These are phyloP conservation scores for Mesorhabditis spiculigera DNA, from an alignment of 2,888 invertebrate genomes.

Conservation along the genomic window DNA sequence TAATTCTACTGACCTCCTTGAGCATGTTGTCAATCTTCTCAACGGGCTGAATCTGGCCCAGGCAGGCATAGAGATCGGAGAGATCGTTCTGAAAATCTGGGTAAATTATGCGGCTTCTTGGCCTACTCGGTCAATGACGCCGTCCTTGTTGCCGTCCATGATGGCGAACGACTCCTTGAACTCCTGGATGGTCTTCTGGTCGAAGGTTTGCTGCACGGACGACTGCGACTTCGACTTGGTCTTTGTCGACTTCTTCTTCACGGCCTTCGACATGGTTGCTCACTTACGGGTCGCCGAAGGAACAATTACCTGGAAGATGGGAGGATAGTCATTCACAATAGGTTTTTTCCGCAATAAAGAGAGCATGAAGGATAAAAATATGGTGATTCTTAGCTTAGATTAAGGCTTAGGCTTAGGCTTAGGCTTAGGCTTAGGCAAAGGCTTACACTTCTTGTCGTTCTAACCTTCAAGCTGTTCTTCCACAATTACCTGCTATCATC, in stretches of 20 bases:
- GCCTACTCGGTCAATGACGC: constrained; percentile 36
- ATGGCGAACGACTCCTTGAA: constrained; percentile 66
- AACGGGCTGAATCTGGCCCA: constrained; percentile 59
- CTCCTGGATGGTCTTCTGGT: constrained; percentile 64
- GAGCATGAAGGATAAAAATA: too few relatives aligned
- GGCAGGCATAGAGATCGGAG: constrained; percentile 63
- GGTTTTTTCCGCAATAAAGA: too few relatives aligned
- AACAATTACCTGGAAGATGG: background rate
- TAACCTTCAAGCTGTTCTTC: too few relatives aligned
- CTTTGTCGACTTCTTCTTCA: constrained; percentile 46
- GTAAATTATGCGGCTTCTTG: background rate
- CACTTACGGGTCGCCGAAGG: background rate
- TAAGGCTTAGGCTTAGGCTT: too few relatives aligned
- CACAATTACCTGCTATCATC: too few relatives aligned
- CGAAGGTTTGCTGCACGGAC: constrained; percentile 64
- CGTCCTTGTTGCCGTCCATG: constrained; percentile 65
- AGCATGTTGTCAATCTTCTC: constrained; percentile 57
- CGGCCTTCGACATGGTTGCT: background rate
- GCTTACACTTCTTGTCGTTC: too few relatives aligned
- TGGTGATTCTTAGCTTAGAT: too few relatives aligned
- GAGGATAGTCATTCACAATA: background rate
- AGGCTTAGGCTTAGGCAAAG: too few relatives aligned
- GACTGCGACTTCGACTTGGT: constrained; percentile 58
- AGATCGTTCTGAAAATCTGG: constrained; percentile 59
- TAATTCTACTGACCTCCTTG: constrained; percentile 46